These are phyloP conservation scores for Protobothrops flavoviridis DNA, from an alignment of 2,113 vertebrate genomes.

Conservation along the genomic window DNA sequence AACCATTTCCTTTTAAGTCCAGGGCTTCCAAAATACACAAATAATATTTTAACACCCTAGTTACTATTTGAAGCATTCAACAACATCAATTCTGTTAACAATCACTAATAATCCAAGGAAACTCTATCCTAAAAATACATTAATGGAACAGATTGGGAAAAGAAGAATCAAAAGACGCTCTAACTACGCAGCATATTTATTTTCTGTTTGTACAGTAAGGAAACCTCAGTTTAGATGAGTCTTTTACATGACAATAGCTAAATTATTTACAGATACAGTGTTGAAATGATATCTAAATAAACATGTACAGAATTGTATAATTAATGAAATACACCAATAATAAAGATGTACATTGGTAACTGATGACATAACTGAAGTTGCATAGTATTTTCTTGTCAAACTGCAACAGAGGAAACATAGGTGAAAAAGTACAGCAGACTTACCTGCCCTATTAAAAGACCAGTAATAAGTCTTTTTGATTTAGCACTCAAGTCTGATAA, in stretches of 20 bases:
- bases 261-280: not conserved
- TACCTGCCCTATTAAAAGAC: constrained; percentile 92
- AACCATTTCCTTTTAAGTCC: not conserved
- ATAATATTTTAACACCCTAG: not conserved
- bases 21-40: not conserved
- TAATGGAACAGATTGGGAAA: not conserved
- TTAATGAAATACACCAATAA: not conserved
- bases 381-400: not conserved
- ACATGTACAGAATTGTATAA: not conserved
- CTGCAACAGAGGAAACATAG: not conserved
- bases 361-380: too few species aligned
- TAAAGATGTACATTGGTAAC: not conserved
- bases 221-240: not conserved
- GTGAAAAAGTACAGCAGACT: constrained; percentile 8
- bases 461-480: constrained; percentile 70
- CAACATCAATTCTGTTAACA: not conserved
- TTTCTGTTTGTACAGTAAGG: not conserved
- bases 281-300: not conserved
- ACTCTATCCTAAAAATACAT: not conserved
- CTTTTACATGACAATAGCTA: not conserved
- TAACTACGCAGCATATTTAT: not conserved
- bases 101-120: not conserved
- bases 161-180: not conserved
- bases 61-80: not conserved
- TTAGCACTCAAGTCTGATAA: constrained; percentile 65